Percentiles rank a stretch among this genome's conserved stretches.
Conservation (phyloP, 1,140 invertebrate species). For the Camponotus vicinus region DNA sequence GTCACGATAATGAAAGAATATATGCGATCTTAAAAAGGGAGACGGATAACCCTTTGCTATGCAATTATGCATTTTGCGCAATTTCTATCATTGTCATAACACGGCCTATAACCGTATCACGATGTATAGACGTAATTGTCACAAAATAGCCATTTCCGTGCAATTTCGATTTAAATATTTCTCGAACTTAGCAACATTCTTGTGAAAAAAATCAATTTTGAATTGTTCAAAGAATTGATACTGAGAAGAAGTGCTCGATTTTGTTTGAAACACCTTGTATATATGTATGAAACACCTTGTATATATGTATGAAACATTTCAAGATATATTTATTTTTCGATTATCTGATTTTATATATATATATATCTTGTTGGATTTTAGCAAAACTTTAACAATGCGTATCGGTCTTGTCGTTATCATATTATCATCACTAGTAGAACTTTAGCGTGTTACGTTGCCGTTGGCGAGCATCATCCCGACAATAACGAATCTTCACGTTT, state of each 20-base stretch:
- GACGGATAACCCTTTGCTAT: constrained; percentile 8
- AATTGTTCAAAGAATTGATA: not conserved
- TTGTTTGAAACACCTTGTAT: not conserved
- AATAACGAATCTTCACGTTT: constrained; percentile 50
- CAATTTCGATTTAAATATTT: not conserved
- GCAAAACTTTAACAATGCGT: constrained; percentile 34
- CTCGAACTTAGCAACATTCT: not conserved
- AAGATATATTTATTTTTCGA: not conserved
- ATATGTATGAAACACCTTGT: not conserved
- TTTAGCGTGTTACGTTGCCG: constrained; percentile 29
- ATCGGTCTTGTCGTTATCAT: constrained; percentile 61
- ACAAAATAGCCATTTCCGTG: not conserved
- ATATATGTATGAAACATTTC: constrained; percentile 1
- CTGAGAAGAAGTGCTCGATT: not conserved
- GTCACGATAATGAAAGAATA: constrained; percentile 27
- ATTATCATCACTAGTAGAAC: constrained; percentile 49
- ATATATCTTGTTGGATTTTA: constrained; percentile 12
- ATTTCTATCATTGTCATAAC: not conserved
- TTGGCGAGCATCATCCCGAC: constrained; percentile 16
- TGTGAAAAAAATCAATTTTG: not conserved
- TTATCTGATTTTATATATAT: constrained; percentile 6
- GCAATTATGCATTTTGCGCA: not conserved
- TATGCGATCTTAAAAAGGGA: not conserved
- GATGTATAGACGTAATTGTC: not conserved
- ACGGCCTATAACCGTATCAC: not conserved